Base-by-base conservation (phyloP, 2,113 vertebrate genomes). In the human (Homo sapiens) region DNA sequence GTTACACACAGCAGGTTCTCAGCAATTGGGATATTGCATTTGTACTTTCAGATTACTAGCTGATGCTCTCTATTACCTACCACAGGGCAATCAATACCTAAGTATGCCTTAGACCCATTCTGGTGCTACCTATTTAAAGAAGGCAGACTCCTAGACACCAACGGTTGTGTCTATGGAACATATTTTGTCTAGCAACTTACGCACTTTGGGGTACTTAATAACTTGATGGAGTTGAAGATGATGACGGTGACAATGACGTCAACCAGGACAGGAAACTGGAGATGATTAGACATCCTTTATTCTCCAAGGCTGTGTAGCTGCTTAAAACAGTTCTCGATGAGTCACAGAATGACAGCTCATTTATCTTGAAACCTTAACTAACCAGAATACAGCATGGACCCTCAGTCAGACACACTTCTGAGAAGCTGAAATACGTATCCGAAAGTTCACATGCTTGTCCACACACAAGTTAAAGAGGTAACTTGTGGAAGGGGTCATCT, bases 321-420 rank as follows among this genome's bases (percentile, higher is more conserved):
- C 98, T 96, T 94, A 94, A 97, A 97, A 96, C 97, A 98, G 97
- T 73, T 10, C 92, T 43, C 0, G 93, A 80, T 98, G 98, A 98
- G 94, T 98, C 98, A 98, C 64, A n/a, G 43, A n/a, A 35, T 68
- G 96, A 95, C 97, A 95, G 97, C 95, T 97, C 97, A 96, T 95
- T 95, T 92, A 95, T 96, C 95, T 84, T 92, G 72, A 97, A 94
- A 93, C 82, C 48, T 73, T 84, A 73, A 92, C 88, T 40, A 93
- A 93, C 96, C 93, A 66, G 94, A 90, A 73, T 52, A 61, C 61
- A 85, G 87, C 59, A 64, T 30, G 80, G 76, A 70, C 76, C 92
- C 38, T 85, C 89, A 73, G 45, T 72, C 48, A 45, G 43, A 89
- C 76, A 84, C 3, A 5, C 91, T 94, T 61, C 73, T 35, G 57